Base-by-base conservation (phyloP, 2,113 vertebrate genomes). In the Balaenoptera acutorostrata region DNA sequence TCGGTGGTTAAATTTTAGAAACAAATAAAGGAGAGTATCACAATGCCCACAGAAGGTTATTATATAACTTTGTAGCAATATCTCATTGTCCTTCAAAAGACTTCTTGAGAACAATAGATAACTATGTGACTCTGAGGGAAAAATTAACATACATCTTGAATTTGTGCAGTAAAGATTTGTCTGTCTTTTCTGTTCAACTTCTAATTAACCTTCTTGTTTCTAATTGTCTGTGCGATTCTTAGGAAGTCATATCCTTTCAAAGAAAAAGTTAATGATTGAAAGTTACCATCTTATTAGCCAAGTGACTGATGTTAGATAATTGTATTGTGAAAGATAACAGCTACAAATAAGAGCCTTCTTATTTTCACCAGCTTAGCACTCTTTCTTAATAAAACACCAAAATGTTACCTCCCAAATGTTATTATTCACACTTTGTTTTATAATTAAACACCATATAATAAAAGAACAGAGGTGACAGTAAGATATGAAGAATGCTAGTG, bases 231-330 rank as follows among this genome's bases (percentile, higher is more conserved):
- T 66, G 21, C 3, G 29, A 33, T 49, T 46, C 33, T 87, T 81
- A 39, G 85, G 52, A 97, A 90, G n/a, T 59, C n/a, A 27, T 63
- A 66, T 44, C 10, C 80, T 95, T 93, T 96, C 36, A 97, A 95
- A 88, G 36, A 95, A 95, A 96, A 94, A 96, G 57, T 90, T 97
- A 83, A 69, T 91, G 78, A 96, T 82, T 96, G 80, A 93, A 92
- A 95, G 52, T 86, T 94, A 64, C 18, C 74, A 88, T 96, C 52
- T 14, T 88, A 66, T 97, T 96, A 97, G 33, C 17, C 25, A 88
- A 88, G 52, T 88, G 89, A 96, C 80, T 96, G 94, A 98, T 96
- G 88, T 25, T 66, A 68, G 66, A 91, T 96, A 97, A 97, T 97
- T 97, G 72, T 72, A 55, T 52, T n/a, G 25, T 77, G 63, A 81